Evolutionary conservation across 2,113 vertebrate genomes (phyloP), one percentile per base, ranked within the genome.

Genomic region (Ctenomys sociabilis): DNA sequence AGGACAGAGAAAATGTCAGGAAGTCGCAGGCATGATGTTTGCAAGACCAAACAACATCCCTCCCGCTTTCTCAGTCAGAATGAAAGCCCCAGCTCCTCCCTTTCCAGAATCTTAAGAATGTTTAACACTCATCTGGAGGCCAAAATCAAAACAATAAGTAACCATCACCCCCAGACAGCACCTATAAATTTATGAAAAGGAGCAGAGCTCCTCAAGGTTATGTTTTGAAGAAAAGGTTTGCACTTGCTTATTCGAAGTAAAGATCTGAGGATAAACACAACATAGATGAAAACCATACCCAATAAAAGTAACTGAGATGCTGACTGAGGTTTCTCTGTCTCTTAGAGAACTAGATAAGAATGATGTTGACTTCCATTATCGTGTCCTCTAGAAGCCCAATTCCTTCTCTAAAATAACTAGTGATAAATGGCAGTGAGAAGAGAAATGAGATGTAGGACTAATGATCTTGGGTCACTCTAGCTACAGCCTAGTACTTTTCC

Each of bases 81-180:
- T 3, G 12, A 28, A 43, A 52, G 37, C 14, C 10, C 10, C 49
- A 49, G 5, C 10, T 49, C 5, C 16, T 59, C 1, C 17, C 26
- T 59, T 85, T 45, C 78, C 66, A 43, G 82, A 72, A 19, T 6
- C 22, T 49, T 40, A 6, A 93, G 43, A 57, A 11, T 10, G 93
- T 26, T 32, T 26, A 75, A 3, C 7, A 40, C 84, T 75, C 63
- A 37, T 40, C 57, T 52, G 35, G 59, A 85, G 21, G 32, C 49
- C 59, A 91, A 37, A 54, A 92, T 70, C 73, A 96, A 85, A 84
- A 35, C 21, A 72, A 35, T 35, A 78, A 66, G 2, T 32, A 85
- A 12, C 91, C 63, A 26, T 35, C 80, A 37, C 59, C 12, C 43
- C 66, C 37, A 75, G 8, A 9, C 43, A 52, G 19, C 16, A 91